phyloP scores from a whole-genome alignment of 2,888 invertebrate species.

The Mantis religiosa region DNA sequence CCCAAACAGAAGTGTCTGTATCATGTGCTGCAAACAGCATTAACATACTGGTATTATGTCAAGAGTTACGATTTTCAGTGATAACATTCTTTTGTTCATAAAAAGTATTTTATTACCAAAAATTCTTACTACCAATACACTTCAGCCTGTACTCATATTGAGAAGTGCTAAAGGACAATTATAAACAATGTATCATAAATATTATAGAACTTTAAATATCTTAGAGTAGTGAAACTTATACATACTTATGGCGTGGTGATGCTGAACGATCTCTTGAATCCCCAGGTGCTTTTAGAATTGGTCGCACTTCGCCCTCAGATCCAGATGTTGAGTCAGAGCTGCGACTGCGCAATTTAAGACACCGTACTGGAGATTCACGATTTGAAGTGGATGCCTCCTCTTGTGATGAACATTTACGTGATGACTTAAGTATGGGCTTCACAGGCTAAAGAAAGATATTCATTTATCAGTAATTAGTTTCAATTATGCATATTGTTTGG shows the following conservation, averaged over 20 bases:
- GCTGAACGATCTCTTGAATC: conserved; percentile 37
- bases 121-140: too few relatives aligned
- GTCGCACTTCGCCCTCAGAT: conserved; percentile 47
- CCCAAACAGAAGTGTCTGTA: too few relatives aligned
- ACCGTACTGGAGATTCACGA: conserved; percentile 12
- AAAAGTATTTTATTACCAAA: too few relatives aligned
- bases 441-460: conserved; percentile 47
- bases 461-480: neutral
- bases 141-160: too few relatives aligned
- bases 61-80: too few relatives aligned
- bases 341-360: conserved; percentile 15
- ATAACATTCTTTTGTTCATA: too few relatives aligned
- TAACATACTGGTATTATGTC: too few relatives aligned
- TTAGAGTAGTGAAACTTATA: neutral
- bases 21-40: too few relatives aligned
- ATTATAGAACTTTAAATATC: too few relatives aligned
- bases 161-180: too few relatives aligned
- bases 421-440: conserved; percentile 73
- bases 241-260: conserved; percentile 51
- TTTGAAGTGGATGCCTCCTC: conserved; percentile 11
- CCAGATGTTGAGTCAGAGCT: conserved; percentile 22
- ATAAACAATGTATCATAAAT: too few relatives aligned
- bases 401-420: conserved; percentile 56
- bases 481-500: too few relatives aligned
- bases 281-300: conserved; percentile 62